Evolutionary conservation across 1,140 invertebrate genomes (phyloP).

Genomic region (Bilobella aurantiaca): DNA sequence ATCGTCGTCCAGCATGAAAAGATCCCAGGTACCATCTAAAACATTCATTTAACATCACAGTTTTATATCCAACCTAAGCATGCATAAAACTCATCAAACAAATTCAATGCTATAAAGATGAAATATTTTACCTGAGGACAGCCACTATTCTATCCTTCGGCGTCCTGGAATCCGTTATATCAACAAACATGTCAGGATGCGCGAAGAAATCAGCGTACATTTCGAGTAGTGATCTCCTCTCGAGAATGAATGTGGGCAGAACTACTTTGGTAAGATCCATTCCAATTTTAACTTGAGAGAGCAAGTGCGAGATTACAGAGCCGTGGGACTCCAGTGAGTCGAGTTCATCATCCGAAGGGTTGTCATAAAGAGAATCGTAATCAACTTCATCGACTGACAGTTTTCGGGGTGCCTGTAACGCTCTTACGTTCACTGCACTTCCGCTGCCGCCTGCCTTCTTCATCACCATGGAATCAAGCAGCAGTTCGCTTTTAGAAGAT

Average conservation of each 20-base stretch:
- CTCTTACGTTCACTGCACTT: not conserved
- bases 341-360: conserved; percentile 34
- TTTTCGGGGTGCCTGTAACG: not conserved
- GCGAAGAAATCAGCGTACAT: conserved; percentile 98
- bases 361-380: conserved; percentile 32
- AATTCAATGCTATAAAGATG: not conserved
- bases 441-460: not conserved
- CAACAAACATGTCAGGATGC: conserved; percentile 90
- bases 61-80: too few relatives aligned
- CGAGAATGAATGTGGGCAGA: conserved; percentile 90
- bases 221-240: conserved; percentile 85
- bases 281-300: conserved; percentile 93
- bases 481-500: too few relatives aligned
- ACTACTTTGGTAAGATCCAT: conserved; percentile 98
- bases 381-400: conserved; percentile 10
- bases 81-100: too few relatives aligned
- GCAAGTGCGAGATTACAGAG: conserved; percentile 82
- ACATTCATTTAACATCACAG: conserved; percentile 16
- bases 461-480: not conserved
- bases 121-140: conserved; percentile 49
- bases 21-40: conserved; percentile 85
- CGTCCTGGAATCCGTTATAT: conserved; percentile 68
- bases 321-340: conserved; percentile 86
- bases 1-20: conserved; percentile 91
- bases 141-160: conserved; percentile 85